These are phyloP conservation scores for Chunga burmeisteri DNA, from an alignment of 2,113 vertebrate species.

Conservation along the genomic window DNA sequence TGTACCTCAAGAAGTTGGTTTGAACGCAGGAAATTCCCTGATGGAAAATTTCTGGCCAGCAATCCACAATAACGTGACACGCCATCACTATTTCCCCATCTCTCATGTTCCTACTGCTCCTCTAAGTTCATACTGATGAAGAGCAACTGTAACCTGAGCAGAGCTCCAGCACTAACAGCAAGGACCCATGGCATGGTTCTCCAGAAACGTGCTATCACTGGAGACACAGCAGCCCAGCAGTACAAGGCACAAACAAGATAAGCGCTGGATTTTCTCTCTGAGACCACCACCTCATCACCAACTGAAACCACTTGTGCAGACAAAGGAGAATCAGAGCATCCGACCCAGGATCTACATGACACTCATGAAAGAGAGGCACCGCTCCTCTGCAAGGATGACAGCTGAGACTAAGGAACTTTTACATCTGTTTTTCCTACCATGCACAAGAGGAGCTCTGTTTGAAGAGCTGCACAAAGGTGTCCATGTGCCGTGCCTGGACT, in stretches of 20 bases:
- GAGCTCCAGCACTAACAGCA: neutral
- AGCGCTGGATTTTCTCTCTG: neutral
- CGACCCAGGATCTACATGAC: fast-evolving
- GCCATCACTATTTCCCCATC: neutral
- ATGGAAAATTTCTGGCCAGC: neutral
- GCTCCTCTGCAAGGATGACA: neutral
- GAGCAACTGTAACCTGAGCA: neutral
- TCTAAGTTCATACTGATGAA: neutral
- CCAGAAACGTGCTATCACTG: neutral
- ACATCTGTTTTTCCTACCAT: fast-evolving
- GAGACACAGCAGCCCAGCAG: neutral
- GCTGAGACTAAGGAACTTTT: neutral
- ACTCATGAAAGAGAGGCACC: fast-evolving
- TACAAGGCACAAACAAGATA: neutral
- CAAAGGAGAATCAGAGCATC: neutral
- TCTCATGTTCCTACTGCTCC: neutral
- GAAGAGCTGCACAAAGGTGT: fast-evolving
- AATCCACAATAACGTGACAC: neutral
- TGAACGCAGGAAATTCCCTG: neutral
- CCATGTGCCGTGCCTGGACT: fast-evolving
- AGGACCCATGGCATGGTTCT: fast-evolving
- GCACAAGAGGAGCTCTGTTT: neutral
- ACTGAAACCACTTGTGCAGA: neutral
- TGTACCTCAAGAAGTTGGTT: neutral
- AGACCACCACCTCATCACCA: fast-evolving